Conservation (phyloP, 2,113 vertebrate genomes). For the Gnathonemus longibarbis region DNA sequence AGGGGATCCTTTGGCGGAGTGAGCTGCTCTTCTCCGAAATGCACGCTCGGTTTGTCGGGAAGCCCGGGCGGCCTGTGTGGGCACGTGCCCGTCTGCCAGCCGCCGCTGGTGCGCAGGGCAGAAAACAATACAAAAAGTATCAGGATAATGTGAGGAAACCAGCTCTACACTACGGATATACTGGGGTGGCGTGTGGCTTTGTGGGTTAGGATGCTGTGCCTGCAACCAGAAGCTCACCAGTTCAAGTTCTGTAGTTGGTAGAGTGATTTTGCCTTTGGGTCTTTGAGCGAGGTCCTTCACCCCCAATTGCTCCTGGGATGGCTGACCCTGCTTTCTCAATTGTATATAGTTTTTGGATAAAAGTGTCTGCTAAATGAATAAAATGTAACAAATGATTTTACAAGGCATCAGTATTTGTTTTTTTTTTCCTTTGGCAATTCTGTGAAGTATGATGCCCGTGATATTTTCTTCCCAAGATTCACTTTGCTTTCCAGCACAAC, state of each 20-base stretch:
- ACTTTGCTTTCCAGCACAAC: neutral
- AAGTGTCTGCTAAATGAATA: neutral
- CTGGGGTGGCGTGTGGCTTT: neutral
- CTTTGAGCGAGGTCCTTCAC: neutral
- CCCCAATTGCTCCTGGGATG: neutral
- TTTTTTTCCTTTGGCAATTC: neutral
- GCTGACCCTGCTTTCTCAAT: neutral
- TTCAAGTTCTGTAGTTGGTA: neutral
- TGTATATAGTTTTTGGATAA: neutral
- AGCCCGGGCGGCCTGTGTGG: neutral
- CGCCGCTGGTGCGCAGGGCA: neutral
- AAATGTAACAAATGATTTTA: conserved; percentile 1
- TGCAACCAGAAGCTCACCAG: neutral
- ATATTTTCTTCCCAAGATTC: neutral
- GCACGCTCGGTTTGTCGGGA: neutral
- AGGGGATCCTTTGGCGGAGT: neutral
- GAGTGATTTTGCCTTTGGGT: neutral
- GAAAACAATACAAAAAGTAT: neutral
- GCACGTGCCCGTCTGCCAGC: neutral
- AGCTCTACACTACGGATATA: neutral
- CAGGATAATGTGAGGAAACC: neutral
- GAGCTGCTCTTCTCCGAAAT: neutral
- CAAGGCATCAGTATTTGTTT: neutral
- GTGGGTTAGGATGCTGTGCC: neutral
- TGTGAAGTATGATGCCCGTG: neutral